Percentiles rank a stretch among this genome's conserved stretches.
phyloP scores from a whole-genome alignment of 1,140 invertebrate genomes.

The Dysdera silvatica region DNA sequence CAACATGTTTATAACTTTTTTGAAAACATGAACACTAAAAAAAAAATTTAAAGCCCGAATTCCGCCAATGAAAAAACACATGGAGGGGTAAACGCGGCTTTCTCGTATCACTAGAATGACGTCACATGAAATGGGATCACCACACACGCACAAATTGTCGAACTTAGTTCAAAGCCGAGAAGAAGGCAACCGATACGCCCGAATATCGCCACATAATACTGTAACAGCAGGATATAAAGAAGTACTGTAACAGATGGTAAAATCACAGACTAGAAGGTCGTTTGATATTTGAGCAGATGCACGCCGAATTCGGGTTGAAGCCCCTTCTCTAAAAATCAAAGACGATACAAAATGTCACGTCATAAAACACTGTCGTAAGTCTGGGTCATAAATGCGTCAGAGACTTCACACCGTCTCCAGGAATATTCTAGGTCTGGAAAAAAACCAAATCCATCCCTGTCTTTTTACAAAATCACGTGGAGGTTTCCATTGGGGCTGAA shows the following conservation, averaged over 20 bases:
- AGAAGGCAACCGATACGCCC: no score
- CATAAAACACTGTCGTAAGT: neutral
- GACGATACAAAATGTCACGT: neutral
- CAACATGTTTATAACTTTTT: no score
- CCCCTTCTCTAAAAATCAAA: neutral
- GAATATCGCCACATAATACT: conserved; percentile 30
- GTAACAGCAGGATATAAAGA: conserved; percentile 25
- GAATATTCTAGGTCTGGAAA: neutral
- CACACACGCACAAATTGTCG: no score
- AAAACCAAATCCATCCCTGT: neutral
- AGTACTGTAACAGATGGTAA: conserved; percentile 26
- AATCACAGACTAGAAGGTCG: conserved; percentile 30
- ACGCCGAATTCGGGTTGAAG: conserved; percentile 19
- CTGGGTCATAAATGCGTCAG: neutral
- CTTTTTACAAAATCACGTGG: neutral
- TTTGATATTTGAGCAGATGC: conserved; percentile 29
- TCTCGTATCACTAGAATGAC: no score
- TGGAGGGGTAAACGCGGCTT: no score
- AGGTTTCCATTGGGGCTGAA: conserved; percentile 25
- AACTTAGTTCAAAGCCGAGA: no score
- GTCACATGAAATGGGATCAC: no score
- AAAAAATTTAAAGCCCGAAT: no score
- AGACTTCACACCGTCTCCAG: neutral
- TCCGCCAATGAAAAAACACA: no score
- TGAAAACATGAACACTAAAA: no score